Evolutionary conservation across 1,140 invertebrate species (phyloP).

Genomic region (Drosophila baimaii): DNA sequence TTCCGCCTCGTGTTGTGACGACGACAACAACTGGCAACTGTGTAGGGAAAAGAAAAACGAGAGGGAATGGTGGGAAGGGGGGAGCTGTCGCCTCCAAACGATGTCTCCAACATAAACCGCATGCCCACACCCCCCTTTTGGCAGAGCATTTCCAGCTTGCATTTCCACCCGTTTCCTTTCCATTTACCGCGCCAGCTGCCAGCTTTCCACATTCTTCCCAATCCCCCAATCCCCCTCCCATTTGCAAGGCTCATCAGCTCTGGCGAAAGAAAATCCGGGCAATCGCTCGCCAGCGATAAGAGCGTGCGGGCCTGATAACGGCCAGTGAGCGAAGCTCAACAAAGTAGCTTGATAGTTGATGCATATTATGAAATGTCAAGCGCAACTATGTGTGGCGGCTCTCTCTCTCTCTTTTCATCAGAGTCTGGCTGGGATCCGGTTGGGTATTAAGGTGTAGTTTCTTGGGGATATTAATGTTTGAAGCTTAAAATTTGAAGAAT

Average conservation of each 20-base stretch:
- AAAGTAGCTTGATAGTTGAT: constrained; percentile 15
- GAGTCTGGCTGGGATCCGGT: not conserved
- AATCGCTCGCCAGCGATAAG: constrained; percentile 33
- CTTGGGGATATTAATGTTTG: too few species aligned
- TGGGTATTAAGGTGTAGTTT: not conserved
- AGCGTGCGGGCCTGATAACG: constrained; percentile 24
- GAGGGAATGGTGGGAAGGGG: not conserved
- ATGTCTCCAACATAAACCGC: constrained; percentile 34
- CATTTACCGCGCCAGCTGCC: constrained; percentile 30
- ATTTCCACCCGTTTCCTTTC: constrained; percentile 8
- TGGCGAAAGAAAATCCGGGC: constrained; percentile 33
- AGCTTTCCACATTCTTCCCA: constrained; percentile 23
- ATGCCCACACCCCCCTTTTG: constrained; percentile 6
- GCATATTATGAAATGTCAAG: constrained; percentile 7
- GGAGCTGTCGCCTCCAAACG: constrained; percentile 17
- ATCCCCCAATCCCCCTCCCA: too few species aligned
- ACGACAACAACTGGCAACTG: constrained; percentile 48
- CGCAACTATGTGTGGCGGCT: not conserved
- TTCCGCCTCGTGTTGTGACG: constrained; percentile 37
- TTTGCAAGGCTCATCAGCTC: constrained; percentile 28
- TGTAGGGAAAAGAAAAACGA: not conserved
- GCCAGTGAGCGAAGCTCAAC: not conserved
- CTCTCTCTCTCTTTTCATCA: too few species aligned
- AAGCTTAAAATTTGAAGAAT: not conserved
- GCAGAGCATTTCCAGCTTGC: constrained; percentile 10